phyloP scores from a whole-genome alignment of 2,888 invertebrate genomes.

The Heliconius charithonia region DNA sequence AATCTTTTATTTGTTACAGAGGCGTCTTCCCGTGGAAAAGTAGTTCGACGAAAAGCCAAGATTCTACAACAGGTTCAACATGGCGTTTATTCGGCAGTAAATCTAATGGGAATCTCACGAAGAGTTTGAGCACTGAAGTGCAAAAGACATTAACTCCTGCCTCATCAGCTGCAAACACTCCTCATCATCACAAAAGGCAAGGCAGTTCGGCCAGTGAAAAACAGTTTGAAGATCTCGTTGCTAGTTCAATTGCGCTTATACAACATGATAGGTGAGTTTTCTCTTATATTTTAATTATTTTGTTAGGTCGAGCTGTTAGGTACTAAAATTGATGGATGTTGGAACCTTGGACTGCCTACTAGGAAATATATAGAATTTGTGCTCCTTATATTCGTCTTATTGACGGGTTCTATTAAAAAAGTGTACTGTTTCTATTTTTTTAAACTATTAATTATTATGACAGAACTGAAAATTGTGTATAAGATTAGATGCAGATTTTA shows the following conservation, averaged over 20 bases:
- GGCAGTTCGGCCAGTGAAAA: slow-evolving; percentile 81
- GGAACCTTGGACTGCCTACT: too few relatives aligned
- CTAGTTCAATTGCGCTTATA: slow-evolving; percentile 88
- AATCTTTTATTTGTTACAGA: slow-evolving; percentile 69
- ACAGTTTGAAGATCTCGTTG: slow-evolving; percentile 85
- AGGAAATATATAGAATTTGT: too few relatives aligned
- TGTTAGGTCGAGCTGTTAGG: too few relatives aligned
- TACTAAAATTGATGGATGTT: too few relatives aligned
- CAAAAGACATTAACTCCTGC: slow-evolving; percentile 69
- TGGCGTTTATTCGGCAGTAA: slow-evolving; percentile 77
- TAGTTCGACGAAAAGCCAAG: slow-evolving; percentile 65
- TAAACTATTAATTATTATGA: too few relatives aligned
- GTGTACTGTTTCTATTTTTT: too few relatives aligned
- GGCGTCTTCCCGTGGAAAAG: slow-evolving; percentile 83
- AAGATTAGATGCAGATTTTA: too few relatives aligned
- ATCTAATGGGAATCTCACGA: slow-evolving; percentile 69
- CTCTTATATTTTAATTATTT: not conserved
- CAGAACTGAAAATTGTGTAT: too few relatives aligned
- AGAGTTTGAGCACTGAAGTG: slow-evolving; percentile 61
- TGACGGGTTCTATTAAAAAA: too few relatives aligned
- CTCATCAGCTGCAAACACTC: slow-evolving; percentile 73
- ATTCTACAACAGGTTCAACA: slow-evolving; percentile 59
- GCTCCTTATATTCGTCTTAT: too few relatives aligned
- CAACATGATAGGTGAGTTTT: slow-evolving; percentile 85
- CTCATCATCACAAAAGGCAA: slow-evolving; percentile 74